Conservation (phyloP, 2,888 invertebrate species). For the Caradrina clavipalpis region DNA sequence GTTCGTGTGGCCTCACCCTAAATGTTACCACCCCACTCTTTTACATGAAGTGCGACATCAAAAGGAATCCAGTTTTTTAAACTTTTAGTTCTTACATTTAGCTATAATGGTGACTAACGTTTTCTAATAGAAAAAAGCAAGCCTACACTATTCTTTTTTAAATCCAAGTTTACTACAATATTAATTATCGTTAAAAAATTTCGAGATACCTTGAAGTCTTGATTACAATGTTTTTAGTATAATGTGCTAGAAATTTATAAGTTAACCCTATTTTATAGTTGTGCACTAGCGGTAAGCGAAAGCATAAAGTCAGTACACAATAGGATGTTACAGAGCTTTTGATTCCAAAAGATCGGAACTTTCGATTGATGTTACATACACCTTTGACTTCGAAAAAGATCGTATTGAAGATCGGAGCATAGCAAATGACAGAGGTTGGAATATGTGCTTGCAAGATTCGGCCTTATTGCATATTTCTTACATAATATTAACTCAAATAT, state of each 20-base stretch:
- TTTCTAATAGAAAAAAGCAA: slow-evolving; percentile 22
- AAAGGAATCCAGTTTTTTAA: neutral
- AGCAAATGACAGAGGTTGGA: no score
- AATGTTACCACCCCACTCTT: neutral
- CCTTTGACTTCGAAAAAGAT: no score
- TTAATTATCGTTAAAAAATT: slow-evolving; percentile 28
- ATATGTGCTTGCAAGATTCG: no score
- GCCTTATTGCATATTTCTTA: no score
- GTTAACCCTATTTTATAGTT: neutral
- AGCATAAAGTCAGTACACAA: neutral
- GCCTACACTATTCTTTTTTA: slow-evolving; percentile 17
- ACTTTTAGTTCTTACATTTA: neutral
- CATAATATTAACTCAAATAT: no score
- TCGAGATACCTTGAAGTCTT: slow-evolving; percentile 51
- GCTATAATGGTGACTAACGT: slow-evolving; percentile 8
- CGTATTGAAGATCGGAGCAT: no score
- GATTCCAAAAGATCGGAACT: no score
- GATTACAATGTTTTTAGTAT: slow-evolving; percentile 16
- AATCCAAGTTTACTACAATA: slow-evolving; percentile 26
- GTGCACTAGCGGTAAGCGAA: slow-evolving; percentile 19
- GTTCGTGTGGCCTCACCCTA: no score
- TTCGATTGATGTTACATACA: no score
- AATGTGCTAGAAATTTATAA: slow-evolving; percentile 15
- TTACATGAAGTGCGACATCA: neutral
- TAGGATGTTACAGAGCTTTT: no score